These are phyloP conservation scores for Adineta ricciae DNA, from an alignment of 2,888 invertebrate genomes.

Conservation along the genomic window DNA sequence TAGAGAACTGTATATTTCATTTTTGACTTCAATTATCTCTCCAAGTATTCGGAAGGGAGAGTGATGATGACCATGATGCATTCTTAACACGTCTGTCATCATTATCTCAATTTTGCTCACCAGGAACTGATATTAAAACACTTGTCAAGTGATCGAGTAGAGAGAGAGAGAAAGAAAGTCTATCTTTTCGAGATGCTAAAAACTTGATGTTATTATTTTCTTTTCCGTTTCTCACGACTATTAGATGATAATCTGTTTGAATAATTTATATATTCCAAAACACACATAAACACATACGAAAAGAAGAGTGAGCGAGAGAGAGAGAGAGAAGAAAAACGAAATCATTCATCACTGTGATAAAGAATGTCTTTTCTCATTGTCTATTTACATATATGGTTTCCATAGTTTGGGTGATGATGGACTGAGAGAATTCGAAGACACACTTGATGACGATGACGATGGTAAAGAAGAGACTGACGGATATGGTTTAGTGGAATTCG, in stretches of 20 bases:
- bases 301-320: not conserved
- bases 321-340: not conserved
- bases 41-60: not conserved
- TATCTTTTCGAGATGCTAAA: not conserved
- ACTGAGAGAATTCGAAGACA: not conserved
- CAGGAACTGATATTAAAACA: not conserved
- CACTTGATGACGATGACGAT: not conserved
- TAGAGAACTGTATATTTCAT: not conserved
- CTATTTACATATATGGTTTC: slow-evolving; percentile 11
- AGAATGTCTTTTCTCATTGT: not conserved
- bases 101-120: slow-evolving; percentile 13
- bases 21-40: slow-evolving; percentile 9
- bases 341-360: slow-evolving; percentile 9
- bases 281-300: not conserved
- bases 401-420: slow-evolving; percentile 1
- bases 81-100: not conserved
- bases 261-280: not conserved
- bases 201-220: not conserved
- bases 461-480: not conserved
- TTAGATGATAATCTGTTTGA: slow-evolving; percentile 18
- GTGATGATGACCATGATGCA: not conserved
- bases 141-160: not conserved
- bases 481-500: not conserved
- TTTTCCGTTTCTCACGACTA: slow-evolving; percentile 12
- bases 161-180: not conserved